phyloP scores from a whole-genome alignment of 2,888 invertebrate species.

The Pterostichus niger region DNA sequence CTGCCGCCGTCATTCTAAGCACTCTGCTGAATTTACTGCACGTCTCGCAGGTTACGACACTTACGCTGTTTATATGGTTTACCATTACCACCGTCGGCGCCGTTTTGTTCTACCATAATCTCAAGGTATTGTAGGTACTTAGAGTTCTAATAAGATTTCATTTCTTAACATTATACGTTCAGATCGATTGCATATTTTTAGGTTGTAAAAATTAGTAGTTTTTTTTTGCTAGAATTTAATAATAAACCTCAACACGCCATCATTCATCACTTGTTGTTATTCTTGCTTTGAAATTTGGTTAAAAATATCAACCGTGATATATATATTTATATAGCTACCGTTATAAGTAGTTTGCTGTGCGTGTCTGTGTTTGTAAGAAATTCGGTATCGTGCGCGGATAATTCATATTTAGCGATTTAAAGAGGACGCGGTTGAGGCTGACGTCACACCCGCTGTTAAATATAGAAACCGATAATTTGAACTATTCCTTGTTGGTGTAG shows the following conservation, averaged over 20 bases:
- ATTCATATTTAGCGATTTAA: conserved; percentile 64
- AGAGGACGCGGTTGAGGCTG: conserved; percentile 60
- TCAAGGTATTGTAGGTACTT: conserved; percentile 81
- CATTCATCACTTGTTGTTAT: conserved; percentile 51
- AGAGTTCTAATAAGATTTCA: background rate
- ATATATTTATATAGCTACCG: conserved; percentile 48
- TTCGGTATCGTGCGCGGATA: conserved; percentile 55
- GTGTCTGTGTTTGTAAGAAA: conserved; percentile 44
- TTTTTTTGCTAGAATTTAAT: conserved; percentile 31
- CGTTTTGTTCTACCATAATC: conserved; percentile 90
- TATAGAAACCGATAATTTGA: conserved; percentile 63
- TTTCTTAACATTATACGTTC: background rate
- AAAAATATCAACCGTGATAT: conserved; percentile 47
- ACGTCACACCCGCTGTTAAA: conserved; percentile 59
- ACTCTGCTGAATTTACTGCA: conserved; percentile 85
- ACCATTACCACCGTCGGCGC: conserved; percentile 86
- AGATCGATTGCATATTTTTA: conserved; percentile 24
- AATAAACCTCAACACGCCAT: conserved; percentile 44
- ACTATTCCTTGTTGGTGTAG: conserved; percentile 34
- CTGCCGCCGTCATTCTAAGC: conserved; percentile 87
- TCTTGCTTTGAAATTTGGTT: conserved; percentile 41
- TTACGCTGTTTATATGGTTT: conserved; percentile 89
- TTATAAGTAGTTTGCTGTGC: conserved; percentile 29
- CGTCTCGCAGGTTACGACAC: conserved; percentile 87
- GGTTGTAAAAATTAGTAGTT: conserved; percentile 14